phyloP scores from a whole-genome alignment of 2,113 vertebrate genomes.

The Panurus biarmicus region DNA sequence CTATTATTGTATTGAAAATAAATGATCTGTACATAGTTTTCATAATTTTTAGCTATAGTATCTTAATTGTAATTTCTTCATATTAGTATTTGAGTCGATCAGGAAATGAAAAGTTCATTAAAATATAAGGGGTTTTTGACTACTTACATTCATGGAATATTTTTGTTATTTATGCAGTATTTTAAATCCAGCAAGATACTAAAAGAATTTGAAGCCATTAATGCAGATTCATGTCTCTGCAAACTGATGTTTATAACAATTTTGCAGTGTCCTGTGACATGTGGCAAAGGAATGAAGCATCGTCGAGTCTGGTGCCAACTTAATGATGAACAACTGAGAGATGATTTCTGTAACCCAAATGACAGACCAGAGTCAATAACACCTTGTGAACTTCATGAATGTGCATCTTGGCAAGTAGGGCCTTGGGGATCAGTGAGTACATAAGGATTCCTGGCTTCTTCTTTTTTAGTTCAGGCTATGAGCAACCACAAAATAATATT shows the following conservation, averaged over 20 bases:
- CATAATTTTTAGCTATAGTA: not conserved
- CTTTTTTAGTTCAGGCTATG: not conserved
- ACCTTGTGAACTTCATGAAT: conserved; percentile 79
- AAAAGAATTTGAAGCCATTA: not conserved
- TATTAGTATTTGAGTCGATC: not conserved
- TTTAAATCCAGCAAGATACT: not conserved
- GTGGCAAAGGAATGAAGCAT: conserved; percentile 84
- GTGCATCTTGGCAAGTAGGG: conserved; percentile 88
- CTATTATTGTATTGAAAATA: not conserved
- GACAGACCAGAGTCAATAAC: conserved; percentile 75
- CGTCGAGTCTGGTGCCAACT: conserved; percentile 82
- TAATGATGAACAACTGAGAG: conserved; percentile 76
- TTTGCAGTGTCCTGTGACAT: conserved; percentile 85
- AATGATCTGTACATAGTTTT: not conserved
- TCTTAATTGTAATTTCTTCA: not conserved
- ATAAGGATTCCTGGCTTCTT: not conserved
- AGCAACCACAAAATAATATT: not conserved
- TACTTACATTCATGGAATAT: not conserved
- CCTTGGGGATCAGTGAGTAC: conserved; percentile 90
- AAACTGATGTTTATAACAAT: not conserved
- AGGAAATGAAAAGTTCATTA: not conserved
- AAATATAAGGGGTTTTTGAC: not conserved
- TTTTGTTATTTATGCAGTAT: not conserved
- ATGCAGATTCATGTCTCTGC: not conserved
- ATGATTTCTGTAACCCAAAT: conserved; percentile 78